phyloP scores from a whole-genome alignment of 92 coral and sea anemone genomes.

The Parazoanthus darwini region DNA sequence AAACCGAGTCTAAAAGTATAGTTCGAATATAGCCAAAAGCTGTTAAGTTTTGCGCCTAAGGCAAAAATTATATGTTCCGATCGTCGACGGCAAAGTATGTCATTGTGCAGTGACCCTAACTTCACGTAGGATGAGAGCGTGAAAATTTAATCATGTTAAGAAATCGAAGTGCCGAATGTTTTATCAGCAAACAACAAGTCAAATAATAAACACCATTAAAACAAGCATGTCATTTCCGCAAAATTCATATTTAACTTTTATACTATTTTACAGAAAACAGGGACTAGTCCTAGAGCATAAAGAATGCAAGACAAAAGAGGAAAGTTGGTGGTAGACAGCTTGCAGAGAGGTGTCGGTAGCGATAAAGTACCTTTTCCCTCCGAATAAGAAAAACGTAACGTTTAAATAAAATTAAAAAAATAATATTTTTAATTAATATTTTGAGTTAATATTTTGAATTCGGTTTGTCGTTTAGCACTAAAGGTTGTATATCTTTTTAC shows the following conservation, averaged over 20 bases:
- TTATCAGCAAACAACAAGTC: background rate
- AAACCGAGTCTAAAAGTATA: no score
- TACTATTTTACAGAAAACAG: background rate
- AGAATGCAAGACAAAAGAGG: background rate
- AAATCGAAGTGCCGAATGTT: background rate
- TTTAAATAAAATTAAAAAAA: no score
- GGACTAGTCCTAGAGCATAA: background rate
- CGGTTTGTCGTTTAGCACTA: background rate
- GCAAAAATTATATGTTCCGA: background rate
- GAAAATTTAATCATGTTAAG: background rate
- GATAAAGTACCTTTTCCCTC: background rate
- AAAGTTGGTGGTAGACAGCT: background rate
- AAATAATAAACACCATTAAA: background rate
- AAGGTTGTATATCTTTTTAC: background rate
- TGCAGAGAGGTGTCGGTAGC: background rate
- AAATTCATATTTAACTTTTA: background rate
- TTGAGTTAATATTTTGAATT: no score
- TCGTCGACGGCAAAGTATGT: constrained; percentile 5
- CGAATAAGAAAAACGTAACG: background rate
- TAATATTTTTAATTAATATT: no score
- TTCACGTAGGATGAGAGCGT: background rate
- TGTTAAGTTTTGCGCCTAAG: background rate
- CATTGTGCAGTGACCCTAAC: background rate
- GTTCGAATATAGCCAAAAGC: no score
- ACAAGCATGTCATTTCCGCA: background rate